Conservation (phyloP, 2,888 invertebrate genomes). For the Pristionchus japonicus region DNA sequence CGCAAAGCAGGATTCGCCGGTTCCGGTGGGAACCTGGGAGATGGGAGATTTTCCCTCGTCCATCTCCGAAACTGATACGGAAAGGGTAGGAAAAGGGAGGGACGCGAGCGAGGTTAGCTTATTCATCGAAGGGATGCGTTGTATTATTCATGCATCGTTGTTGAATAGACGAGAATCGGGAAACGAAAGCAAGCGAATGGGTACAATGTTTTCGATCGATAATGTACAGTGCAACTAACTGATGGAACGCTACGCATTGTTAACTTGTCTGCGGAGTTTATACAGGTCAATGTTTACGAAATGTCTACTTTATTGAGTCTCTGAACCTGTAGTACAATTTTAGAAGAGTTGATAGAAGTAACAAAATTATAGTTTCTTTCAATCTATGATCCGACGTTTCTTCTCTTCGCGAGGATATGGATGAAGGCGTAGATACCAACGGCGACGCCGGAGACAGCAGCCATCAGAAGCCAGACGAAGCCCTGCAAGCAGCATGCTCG, state of each 20-base stretch:
- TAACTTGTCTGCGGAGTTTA: too few relatives aligned
- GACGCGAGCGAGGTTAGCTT: background rate
- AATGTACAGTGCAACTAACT: background rate
- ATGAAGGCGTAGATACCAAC: constrained; percentile 63
- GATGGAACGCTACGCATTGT: too few relatives aligned
- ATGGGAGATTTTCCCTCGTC: background rate
- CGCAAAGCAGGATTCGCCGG: background rate
- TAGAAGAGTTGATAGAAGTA: too few relatives aligned
- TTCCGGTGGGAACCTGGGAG: background rate
- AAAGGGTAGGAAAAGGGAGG: background rate
- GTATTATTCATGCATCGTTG: background rate
- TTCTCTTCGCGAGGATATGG: constrained; percentile 63
- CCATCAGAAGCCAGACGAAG: constrained; percentile 71
- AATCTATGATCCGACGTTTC: constrained; percentile 55
- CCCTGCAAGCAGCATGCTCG: constrained; percentile 54
- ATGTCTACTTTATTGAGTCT: too few relatives aligned
- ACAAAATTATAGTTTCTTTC: background rate
- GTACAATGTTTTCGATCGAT: background rate
- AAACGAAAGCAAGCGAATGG: background rate
- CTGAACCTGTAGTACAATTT: too few relatives aligned
- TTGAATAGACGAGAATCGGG: background rate
- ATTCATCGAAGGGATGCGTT: background rate
- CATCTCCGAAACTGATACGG: background rate
- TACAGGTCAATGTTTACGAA: too few relatives aligned
- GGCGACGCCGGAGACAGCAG: constrained; percentile 58